These are phyloP conservation scores for Apis dorsata DNA, from an alignment of 1,140 invertebrate genomes.

Conservation along the genomic window DNA sequence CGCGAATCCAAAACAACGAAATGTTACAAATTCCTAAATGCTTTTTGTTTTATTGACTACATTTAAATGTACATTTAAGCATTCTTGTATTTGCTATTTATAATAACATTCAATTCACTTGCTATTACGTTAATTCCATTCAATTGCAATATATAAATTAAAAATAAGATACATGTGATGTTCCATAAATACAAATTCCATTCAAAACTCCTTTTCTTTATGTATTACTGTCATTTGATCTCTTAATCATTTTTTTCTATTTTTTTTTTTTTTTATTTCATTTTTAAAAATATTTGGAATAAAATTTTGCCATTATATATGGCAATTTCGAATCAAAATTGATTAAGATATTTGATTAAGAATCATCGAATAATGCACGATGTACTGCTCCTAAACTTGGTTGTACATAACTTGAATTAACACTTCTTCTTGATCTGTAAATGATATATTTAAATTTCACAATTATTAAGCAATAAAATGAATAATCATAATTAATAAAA, in stretches of 20 bases:
- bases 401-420: constrained; percentile 75
- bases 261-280: neutral
- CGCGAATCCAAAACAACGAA: constrained; percentile 1
- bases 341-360: constrained; percentile 53
- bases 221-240: neutral
- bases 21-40: constrained; percentile 45
- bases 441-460: neutral
- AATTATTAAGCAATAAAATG: too few species aligned
- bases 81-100: constrained; percentile 18
- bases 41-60: constrained; percentile 52
- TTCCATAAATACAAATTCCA: constrained; percentile 49
- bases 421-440: constrained; percentile 72
- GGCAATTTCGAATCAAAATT: constrained; percentile 18
- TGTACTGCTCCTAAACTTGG: constrained; percentile 78
- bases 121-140: constrained; percentile 9
- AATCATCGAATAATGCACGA: constrained; percentile 77
- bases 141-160: constrained; percentile 33
- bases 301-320: constrained; percentile 45
- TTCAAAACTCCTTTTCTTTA: neutral
- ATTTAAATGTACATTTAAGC: constrained; percentile 58
- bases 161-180: constrained; percentile 49
- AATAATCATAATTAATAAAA: too few species aligned
- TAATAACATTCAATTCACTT: constrained; percentile 18
- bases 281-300: constrained; percentile 31
- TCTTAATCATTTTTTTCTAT: neutral